Base-by-base conservation (phyloP, 2,888 invertebrate species). In the Sycophila texana region DNA sequence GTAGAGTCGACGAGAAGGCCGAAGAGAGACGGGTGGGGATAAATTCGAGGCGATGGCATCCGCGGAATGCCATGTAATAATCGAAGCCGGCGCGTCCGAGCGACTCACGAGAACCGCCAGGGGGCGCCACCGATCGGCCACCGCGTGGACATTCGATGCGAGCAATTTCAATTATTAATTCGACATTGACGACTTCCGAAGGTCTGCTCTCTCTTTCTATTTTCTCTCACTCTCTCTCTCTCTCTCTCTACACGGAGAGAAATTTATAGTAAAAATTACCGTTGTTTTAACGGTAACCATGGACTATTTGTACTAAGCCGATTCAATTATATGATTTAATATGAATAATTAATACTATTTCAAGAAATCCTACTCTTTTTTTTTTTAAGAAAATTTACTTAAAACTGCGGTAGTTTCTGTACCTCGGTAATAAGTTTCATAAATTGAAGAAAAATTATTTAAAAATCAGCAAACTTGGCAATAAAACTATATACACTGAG, bases 61-160 rank as follows among this genome's bases (percentile, higher is more conserved):
- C 87, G 86, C 85, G 88, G 89, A 89, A 90, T 89, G 89, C 87
- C 88, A 87, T 88, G 88, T 89, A 89, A 89, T 89, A 89, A 89
- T 89, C 88, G 86, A 74, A 86, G 85, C 86, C 84, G 85, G 84
- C 83, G 85, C 83, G 85, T 82, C 84, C 84, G 84, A 80, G 84
- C 7, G 39, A 39, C 7, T 7, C 39, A 39, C 39, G 39, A 7
- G 39, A 39, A 39, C 83, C 88, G 84, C 85, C 82, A 88, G 89
- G 85, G 83, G 88, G 88, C 89, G 88, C 89, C 89, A 89, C 86
- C 82, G 84, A 82, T 84, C 86, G 86, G 86, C 83, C 84, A 30
- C 51, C 22, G 4, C 51, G 12, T 20, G 16, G 39, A 14, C 20
- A 16, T 18, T 14, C n/a, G 53, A 20, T 20, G 26, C n/a, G 57